Percentiles rank a stretch among this genome's conserved stretches.
These are phyloP conservation scores for Rhombomys opimus DNA, from an alignment of 2,113 vertebrate genomes.

Conservation along the genomic window DNA sequence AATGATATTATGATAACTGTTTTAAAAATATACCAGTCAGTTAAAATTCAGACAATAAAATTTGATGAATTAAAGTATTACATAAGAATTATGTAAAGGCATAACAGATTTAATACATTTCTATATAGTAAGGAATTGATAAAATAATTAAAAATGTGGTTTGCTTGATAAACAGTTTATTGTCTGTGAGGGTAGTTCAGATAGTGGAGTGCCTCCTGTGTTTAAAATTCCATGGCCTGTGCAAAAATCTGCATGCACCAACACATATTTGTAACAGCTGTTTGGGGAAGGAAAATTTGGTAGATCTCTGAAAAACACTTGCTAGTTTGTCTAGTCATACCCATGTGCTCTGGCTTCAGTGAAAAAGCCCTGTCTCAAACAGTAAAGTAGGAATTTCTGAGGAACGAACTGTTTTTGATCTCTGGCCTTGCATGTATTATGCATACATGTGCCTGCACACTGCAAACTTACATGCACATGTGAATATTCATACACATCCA, in stretches of 20 bases:
- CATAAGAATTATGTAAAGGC: not conserved
- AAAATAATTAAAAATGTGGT: not conserved
- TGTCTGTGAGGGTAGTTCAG: not conserved
- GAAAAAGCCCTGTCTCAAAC: not conserved
- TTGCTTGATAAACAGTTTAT: not conserved
- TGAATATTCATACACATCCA: not conserved
- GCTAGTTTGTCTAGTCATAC: not conserved
- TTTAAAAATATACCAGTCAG: not conserved
- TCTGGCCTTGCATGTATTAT: not conserved
- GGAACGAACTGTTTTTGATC: too few species aligned
- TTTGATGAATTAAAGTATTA: not conserved
- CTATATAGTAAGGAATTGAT: not conserved
- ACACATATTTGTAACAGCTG: not conserved
- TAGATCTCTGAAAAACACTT: not conserved
- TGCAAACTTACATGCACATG: not conserved
- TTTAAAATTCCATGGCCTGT: too few species aligned
- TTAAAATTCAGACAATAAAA: not conserved
- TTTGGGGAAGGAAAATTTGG: not conserved
- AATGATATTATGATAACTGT: not conserved
- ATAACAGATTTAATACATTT: not conserved
- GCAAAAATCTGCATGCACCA: not conserved
- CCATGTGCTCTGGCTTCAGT: not conserved
- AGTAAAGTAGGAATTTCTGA: not conserved
- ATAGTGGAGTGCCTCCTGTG: accelerated
- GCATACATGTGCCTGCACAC: not conserved